Evolutionary conservation across 2,888 invertebrate species (phyloP).

Genomic region (Caenorhabditis sulstoni): DNA sequence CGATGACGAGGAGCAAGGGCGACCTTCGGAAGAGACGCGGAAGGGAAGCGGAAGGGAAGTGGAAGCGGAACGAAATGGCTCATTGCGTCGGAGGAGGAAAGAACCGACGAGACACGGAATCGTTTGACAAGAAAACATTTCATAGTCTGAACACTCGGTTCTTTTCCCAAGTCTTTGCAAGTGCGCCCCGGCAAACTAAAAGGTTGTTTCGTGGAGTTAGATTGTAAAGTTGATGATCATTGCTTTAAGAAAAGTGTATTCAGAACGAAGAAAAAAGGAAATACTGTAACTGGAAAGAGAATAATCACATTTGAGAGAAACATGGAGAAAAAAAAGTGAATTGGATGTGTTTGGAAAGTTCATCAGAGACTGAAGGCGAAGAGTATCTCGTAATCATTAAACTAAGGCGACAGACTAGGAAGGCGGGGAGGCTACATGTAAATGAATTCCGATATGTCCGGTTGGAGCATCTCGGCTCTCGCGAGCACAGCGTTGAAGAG

Average conservation of each 20-base stretch:
- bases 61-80: neutral
- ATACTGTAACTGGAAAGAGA: neutral
- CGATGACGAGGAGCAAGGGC: constrained; percentile 4
- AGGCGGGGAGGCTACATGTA: constrained; percentile 46
- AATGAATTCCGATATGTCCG: constrained; percentile 75
- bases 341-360: constrained; percentile 13
- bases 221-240: neutral
- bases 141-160: too few relatives aligned
- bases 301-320: constrained; percentile 7
- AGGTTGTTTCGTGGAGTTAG: too few relatives aligned
- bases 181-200: too few relatives aligned
- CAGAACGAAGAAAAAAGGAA: neutral
- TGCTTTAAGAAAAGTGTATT: neutral
- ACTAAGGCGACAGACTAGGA: neutral
- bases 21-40: constrained; percentile 26
- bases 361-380: constrained; percentile 40
- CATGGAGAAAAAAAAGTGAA: constrained; percentile 24
- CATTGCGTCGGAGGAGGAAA: neutral
- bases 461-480: constrained; percentile 72
- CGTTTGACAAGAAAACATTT: too few relatives aligned
- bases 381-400: constrained; percentile 33
- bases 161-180: too few relatives aligned
- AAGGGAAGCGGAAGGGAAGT: constrained; percentile 5
- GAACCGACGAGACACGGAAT: too few relatives aligned
- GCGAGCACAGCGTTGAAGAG: constrained; percentile 75